Evolutionary conservation across 2,888 invertebrate genomes (phyloP).

Genomic region (Argyresthia goedartella): DNA sequence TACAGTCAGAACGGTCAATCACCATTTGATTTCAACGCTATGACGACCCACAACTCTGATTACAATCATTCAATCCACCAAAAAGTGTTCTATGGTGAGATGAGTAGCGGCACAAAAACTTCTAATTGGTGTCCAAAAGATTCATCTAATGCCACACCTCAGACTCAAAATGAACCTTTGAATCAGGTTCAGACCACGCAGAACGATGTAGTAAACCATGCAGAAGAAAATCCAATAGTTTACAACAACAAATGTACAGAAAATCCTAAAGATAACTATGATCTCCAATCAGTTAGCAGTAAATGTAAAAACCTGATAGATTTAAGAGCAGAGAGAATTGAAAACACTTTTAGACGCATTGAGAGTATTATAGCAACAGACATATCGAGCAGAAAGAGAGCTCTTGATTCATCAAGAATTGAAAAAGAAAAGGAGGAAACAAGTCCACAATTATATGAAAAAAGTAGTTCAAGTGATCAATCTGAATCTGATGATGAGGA

Average conservation of each 20-base stretch:
- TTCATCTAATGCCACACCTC: too few species aligned
- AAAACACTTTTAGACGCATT: conserved; percentile 46
- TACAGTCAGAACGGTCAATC: too few species aligned
- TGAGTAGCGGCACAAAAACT: too few species aligned
- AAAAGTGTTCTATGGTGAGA: too few species aligned
- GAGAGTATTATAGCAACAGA: conserved; percentile 41
- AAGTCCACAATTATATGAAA: neutral
- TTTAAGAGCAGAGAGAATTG: conserved; percentile 28
- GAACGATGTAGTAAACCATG: neutral
- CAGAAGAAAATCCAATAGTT: neutral
- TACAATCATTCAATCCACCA: too few species aligned
- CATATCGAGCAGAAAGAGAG: conserved; percentile 10
- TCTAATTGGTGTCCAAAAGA: too few species aligned
- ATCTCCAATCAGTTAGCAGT: neutral
- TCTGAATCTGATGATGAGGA: neutral
- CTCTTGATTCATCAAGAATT: neutral
- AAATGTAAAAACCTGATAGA: neutral
- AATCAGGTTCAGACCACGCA: neutral
- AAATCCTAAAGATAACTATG: neutral
- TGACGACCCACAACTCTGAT: too few species aligned
- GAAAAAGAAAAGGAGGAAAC: conserved; percentile 8
- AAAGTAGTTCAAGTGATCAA: neutral
- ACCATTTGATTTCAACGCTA: too few species aligned
- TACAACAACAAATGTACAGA: neutral
- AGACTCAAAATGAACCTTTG: too few species aligned